These are phyloP conservation scores for Diglossa cyanea DNA, from an alignment of 2,797 vertebrate species.

Conservation along the genomic window DNA sequence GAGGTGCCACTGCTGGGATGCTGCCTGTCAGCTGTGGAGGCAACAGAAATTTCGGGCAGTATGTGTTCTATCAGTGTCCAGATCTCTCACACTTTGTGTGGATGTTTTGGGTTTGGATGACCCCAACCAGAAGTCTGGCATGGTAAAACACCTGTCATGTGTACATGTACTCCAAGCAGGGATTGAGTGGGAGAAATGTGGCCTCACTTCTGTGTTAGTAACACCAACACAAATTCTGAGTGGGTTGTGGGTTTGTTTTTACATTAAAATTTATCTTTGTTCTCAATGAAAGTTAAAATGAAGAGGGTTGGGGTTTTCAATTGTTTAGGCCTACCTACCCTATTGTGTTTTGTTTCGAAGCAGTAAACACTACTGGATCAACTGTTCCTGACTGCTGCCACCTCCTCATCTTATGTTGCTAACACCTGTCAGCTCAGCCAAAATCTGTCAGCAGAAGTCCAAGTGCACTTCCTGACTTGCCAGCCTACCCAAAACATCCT, in stretches of 20 bases:
- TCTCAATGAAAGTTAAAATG: background rate
- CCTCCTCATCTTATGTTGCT: background rate
- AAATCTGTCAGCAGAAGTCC: constrained; percentile 11
- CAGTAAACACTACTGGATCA: background rate
- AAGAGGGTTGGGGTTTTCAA: background rate
- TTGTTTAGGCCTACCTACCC: background rate
- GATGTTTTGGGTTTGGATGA: background rate
- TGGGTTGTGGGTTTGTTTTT: background rate
- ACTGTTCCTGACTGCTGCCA: background rate
- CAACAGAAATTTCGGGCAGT: background rate
- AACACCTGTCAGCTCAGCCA: background rate
- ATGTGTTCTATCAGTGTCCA: too few species aligned
- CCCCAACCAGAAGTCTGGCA: background rate
- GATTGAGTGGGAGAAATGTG: background rate
- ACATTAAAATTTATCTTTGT: background rate
- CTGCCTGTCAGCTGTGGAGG: background rate
- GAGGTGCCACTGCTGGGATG: background rate
- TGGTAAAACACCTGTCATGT: background rate
- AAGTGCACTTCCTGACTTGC: background rate
- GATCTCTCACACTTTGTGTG: background rate
- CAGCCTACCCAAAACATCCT: background rate
- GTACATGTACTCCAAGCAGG: background rate
- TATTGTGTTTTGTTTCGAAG: background rate
- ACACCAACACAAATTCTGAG: background rate
- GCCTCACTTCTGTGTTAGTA: rapidly evolving